Base-by-base conservation (phyloP, 1,140 invertebrate species). In the Vollenhovia emeryi region DNA sequence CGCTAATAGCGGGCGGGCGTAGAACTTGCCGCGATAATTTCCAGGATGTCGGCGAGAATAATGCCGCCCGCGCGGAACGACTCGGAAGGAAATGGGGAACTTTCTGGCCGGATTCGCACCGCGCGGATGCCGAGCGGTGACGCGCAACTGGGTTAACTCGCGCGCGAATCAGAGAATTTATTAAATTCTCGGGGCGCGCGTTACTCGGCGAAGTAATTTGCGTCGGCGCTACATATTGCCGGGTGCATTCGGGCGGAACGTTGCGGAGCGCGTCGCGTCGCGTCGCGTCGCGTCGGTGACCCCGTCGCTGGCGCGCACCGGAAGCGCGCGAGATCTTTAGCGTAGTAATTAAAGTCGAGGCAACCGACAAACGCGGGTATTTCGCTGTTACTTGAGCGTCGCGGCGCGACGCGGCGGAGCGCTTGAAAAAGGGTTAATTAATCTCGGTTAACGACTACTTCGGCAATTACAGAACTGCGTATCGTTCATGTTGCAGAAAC, bases 201-300 rank as follows among this genome's bases (percentile, higher is more conserved):
- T 84, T 78, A 76, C 74, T 78, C 82, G 24, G 82, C 60, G 73
- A 66, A 76, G 40, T 84, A 84, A 84, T 84, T 79, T 79, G 59
- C 79, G 76, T 59, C 43, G 74, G 50, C n/a, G 50, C 36, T 59
- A 82, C 66, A 80, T 73, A 82, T 73, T 43, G 78, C 78, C 66
- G 78, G 36, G 24, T 71, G 64, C 64, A 80, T 80, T 80, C 64
- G 50, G 62, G 21, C 27, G 15, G 48, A 80, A 9, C 9, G 40
- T 50, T 33, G 45, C 30, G 3, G 52, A 24, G 50, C 2, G 52
- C 24, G 57, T n/a, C n/a, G n/a, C n/a, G n/a, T n/a, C n/a, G n/a
- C n/a, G n/a, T n/a, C 13, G 57, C 11, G 13, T n/a, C 24, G 27
- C 24, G 11, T 13, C 30, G 21, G 62, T 40, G 76, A 69, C 27